Conservation (phyloP, 2,797 vertebrate genomes). For the Tenualosa ilisha region DNA sequence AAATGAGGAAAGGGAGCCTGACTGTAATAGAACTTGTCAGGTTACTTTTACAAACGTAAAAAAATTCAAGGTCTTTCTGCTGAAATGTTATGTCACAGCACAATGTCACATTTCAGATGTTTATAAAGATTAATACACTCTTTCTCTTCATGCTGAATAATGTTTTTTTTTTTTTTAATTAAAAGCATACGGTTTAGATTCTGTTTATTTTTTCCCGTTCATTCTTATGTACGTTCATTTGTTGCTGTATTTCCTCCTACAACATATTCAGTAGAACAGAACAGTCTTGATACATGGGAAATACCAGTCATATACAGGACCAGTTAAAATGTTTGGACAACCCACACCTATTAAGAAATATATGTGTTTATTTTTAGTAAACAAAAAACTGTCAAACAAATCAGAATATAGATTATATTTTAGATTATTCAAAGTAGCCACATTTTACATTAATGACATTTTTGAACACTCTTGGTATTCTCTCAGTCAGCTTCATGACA, state of each 20-base stretch:
- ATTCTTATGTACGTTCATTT: not conserved
- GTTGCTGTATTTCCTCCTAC: not conserved
- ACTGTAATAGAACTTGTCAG: constrained; percentile 38
- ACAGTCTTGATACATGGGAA: not conserved
- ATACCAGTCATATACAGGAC: not conserved
- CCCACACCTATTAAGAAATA: no score
- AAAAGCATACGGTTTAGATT: not conserved
- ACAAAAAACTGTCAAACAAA: no score
- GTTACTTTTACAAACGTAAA: not conserved
- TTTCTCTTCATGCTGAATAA: not conserved
- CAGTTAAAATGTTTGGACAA: no score
- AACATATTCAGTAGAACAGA: no score
- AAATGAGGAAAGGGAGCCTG: constrained; percentile 32
- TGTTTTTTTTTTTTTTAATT: not conserved
- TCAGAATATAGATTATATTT: no score
- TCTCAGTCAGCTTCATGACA: no score
- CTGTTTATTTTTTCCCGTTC: not conserved
- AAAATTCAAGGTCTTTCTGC: not conserved
- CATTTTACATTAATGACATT: no score
- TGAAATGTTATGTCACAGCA: not conserved
- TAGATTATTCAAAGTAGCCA: no score
- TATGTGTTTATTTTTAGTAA: no score
- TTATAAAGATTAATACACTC: not conserved
- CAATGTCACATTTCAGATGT: not conserved
- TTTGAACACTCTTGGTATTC: no score